Conservation (phyloP, 2,113 vertebrate genomes). For the Budorcas taxicolor region DNA sequence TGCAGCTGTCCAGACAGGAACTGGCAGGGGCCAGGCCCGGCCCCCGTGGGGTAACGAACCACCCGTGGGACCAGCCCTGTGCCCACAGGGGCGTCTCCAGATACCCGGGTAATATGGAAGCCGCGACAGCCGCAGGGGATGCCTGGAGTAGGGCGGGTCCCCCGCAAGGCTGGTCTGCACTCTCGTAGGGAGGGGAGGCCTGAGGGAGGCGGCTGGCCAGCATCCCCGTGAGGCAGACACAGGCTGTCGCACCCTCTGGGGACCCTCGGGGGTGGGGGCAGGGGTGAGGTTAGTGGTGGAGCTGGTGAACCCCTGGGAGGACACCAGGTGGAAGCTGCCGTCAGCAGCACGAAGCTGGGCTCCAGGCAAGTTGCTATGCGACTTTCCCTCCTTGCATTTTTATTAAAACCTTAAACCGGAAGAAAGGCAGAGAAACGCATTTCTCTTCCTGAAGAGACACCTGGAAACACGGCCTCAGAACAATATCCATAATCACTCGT, state of each 20-base stretch:
- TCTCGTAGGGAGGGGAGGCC: background rate
- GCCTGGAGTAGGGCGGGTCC: background rate
- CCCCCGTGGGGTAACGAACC: background rate
- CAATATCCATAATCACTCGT: constrained; percentile 19
- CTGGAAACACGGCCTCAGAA: constrained; percentile 27
- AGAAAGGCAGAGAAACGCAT: background rate
- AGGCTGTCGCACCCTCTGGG: rapidly evolving
- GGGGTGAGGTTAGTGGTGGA: background rate
- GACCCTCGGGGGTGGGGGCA: background rate
- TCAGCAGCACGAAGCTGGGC: background rate
- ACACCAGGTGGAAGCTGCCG: background rate
- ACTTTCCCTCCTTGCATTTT: background rate
- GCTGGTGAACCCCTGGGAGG: rapidly evolving
- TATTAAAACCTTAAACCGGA: background rate
- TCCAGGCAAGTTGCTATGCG: background rate
- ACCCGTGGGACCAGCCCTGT: background rate
- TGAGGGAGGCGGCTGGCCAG: background rate
- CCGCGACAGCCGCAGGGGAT: rapidly evolving
- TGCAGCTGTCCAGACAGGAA: background rate
- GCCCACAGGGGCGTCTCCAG: too few relatives aligned
- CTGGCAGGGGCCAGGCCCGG: rapidly evolving
- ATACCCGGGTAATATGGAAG: rapidly evolving
- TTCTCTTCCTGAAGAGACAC: constrained; percentile 25
- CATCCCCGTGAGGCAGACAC: rapidly evolving
- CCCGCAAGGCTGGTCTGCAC: background rate